Evolutionary conservation across 2,888 invertebrate species (phyloP).

Genomic region (Acanthoscelides obtectus): DNA sequence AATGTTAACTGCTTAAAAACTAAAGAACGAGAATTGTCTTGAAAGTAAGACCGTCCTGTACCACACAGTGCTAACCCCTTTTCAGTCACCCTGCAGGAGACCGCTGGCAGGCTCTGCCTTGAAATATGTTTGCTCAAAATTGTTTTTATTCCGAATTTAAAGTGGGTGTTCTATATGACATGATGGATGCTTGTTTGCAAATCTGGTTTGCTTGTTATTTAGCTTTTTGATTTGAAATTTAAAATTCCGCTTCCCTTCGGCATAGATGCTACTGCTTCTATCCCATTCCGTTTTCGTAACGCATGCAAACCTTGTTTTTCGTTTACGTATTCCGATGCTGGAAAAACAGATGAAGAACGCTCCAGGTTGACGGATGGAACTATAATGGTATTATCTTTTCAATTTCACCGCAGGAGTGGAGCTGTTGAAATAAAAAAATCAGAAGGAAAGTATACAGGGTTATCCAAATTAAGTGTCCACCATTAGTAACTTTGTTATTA

Average conservation of each 20-base stretch:
- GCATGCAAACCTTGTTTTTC: constrained; percentile 17
- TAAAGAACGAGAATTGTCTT: too few relatives aligned
- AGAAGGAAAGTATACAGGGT: too few relatives aligned
- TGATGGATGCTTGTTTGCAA: constrained; percentile 45
- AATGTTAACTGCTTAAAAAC: too few relatives aligned
- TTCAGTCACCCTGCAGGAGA: constrained; percentile 44
- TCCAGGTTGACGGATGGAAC: not conserved
- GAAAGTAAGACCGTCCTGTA: not conserved
- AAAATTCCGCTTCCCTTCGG: constrained; percentile 28
- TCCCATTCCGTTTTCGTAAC: constrained; percentile 16
- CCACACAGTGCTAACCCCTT: constrained; percentile 35
- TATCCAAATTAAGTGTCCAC: too few relatives aligned
- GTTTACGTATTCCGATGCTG: constrained; percentile 16
- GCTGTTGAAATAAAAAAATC: too few relatives aligned
- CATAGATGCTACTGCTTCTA: constrained; percentile 13
- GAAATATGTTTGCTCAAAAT: constrained; percentile 48
- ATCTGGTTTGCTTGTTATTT: constrained; percentile 46
- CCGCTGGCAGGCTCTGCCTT: constrained; percentile 37
- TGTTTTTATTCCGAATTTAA: constrained; percentile 50
- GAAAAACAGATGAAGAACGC: constrained; percentile 6
- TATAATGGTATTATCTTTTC: not conserved
- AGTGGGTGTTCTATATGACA: constrained; percentile 46
- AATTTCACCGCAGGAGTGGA: not conserved
- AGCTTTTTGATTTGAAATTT: constrained; percentile 46
- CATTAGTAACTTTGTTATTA: too few relatives aligned